phyloP scores from a whole-genome alignment of 2,888 invertebrate genomes.

The Hirudinaria manillensis region DNA sequence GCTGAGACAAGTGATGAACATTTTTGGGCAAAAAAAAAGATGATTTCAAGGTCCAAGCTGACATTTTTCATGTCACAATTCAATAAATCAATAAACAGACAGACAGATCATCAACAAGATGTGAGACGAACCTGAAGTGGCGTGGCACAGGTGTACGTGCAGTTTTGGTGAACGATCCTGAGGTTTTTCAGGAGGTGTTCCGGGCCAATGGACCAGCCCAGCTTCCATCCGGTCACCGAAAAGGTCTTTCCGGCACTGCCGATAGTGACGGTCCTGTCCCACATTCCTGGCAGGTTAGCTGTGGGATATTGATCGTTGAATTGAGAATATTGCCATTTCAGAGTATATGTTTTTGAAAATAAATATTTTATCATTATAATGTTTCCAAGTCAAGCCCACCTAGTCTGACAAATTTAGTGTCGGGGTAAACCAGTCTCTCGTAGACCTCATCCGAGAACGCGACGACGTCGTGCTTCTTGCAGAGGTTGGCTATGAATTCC shows the following conservation, averaged over 20 bases:
- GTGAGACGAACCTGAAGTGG: constrained; percentile 64
- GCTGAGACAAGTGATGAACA: too few species aligned
- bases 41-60: too few species aligned
- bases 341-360: too few species aligned
- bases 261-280: constrained; percentile 91
- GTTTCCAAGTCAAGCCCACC: constrained; percentile 21
- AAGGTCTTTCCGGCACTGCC: constrained; percentile 95
- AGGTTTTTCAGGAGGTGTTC: constrained; percentile 71
- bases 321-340: too few species aligned
- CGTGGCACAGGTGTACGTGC: constrained; percentile 82
- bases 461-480: constrained; percentile 83
- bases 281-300: constrained; percentile 90
- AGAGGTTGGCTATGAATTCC: constrained; percentile 71
- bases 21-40: too few species aligned
- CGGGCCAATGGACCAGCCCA: constrained; percentile 93
- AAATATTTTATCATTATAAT: too few species aligned
- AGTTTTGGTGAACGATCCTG: constrained; percentile 84
- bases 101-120: too few species aligned
- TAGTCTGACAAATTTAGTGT: constrained; percentile 15
- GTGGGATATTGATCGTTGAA: constrained; percentile 4
- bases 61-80: too few species aligned
- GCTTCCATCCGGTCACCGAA: constrained; percentile 78
- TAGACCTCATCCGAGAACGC: constrained; percentile 95
- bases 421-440: constrained; percentile 75
- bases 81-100: too few species aligned